A percentile compares a stretch with the other conserved stretches of the same genome.
Evolutionary conservation across 1,140 invertebrate genomes (phyloP).

Genomic region (Sipha flava): DNA sequence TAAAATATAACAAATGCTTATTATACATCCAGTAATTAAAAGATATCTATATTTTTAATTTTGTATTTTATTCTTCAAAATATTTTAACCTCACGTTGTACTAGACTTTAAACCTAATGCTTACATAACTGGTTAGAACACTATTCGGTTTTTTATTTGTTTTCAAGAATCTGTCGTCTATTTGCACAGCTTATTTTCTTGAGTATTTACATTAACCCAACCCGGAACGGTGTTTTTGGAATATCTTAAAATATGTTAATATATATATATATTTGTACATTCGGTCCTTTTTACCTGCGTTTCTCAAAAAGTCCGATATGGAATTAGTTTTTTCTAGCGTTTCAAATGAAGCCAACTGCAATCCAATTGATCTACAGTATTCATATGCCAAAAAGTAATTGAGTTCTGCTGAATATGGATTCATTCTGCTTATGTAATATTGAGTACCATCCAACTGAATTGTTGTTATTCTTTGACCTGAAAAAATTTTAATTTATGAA

Average conservation of each 20-base stretch:
- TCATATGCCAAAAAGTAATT: slow-evolving; percentile 82
- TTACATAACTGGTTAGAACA: neutral
- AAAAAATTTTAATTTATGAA: slow-evolving; percentile 40
- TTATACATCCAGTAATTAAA: too few species aligned
- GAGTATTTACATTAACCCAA: neutral
- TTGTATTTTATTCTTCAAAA: neutral
- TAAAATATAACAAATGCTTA: too few species aligned
- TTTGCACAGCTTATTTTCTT: neutral
- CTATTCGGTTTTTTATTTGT: neutral
- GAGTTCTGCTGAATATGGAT: slow-evolving; percentile 74
- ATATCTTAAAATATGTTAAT: too few species aligned
- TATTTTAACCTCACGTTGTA: neutral
- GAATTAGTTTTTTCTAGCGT: slow-evolving; percentile 76
- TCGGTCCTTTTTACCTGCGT: slow-evolving; percentile 52
- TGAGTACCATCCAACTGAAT: slow-evolving; percentile 75
- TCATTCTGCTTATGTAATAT: slow-evolving; percentile 79
- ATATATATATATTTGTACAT: too few species aligned
- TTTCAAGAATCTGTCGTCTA: neutral
- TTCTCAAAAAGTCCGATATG: slow-evolving; percentile 69
- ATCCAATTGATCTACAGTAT: slow-evolving; percentile 73
- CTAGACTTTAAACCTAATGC: neutral
- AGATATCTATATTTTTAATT: neutral
- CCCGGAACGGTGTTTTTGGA: neutral
- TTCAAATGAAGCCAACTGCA: slow-evolving; percentile 74
- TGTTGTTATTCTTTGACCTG: slow-evolving; percentile 74